Percentiles rank a stretch among this genome's conserved stretches.
Evolutionary conservation across 2,888 invertebrate species (phyloP).

Genomic region (Melanostoma mellinum): DNA sequence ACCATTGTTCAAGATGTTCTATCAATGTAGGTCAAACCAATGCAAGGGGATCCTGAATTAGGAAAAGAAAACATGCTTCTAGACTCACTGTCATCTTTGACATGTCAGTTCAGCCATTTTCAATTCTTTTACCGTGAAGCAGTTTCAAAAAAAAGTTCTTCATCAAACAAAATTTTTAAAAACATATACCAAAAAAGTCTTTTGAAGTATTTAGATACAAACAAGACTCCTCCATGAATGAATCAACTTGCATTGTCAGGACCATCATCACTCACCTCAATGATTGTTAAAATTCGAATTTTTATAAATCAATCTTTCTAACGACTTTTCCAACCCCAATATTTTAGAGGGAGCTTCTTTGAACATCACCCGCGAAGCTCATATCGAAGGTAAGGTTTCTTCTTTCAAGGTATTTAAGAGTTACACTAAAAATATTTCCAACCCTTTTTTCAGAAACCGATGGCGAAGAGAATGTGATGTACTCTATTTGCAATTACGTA

Average conservation of each 20-base stretch:
- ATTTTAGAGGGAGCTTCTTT: constrained; percentile 87
- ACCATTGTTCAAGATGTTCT: no score
- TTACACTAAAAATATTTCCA: background rate
- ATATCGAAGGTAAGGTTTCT: constrained; percentile 83
- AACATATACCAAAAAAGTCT: no score
- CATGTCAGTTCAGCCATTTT: no score
- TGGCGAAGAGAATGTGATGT: constrained; percentile 88
- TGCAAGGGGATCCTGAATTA: background rate
- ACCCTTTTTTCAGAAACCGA: constrained; percentile 77
- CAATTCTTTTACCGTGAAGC: no score
- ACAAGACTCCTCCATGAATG: no score
- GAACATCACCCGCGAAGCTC: constrained; percentile 87
- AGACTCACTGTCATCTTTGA: no score
- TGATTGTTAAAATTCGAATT: background rate
- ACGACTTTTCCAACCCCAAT: background rate
- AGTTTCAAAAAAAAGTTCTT: no score
- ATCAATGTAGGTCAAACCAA: background rate
- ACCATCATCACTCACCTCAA: background rate
- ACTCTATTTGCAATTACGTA: constrained; percentile 92
- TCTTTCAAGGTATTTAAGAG: no score
- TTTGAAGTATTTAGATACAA: no score
- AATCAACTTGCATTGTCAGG: constrained; percentile 22
- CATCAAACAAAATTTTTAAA: no score
- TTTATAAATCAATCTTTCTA: background rate
- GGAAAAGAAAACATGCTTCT: no score